Conservation (phyloP, 1,140 invertebrate species). For the Gryllus bimaculatus region DNA sequence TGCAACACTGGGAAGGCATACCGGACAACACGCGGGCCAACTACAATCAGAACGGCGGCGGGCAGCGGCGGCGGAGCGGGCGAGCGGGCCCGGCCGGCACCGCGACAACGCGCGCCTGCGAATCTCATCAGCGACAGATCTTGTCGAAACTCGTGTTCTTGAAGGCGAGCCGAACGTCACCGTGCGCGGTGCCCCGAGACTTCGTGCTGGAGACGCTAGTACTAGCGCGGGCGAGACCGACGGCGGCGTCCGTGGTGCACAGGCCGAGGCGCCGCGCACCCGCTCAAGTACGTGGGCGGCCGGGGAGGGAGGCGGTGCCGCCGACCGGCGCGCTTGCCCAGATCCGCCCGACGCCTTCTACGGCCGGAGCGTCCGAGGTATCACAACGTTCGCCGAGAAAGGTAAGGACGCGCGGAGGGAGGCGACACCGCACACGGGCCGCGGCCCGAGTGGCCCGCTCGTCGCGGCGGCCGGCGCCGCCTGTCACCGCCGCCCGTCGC, state of each 20-base stretch:
- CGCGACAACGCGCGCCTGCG: constrained; percentile 51
- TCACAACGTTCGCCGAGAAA: constrained; percentile 71
- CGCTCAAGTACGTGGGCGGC: constrained; percentile 27
- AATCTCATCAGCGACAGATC: constrained; percentile 67
- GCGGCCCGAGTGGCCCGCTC: not conserved
- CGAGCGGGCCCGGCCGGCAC: too few species aligned
- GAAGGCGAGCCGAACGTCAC: constrained; percentile 57
- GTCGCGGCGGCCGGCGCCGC: not conserved
- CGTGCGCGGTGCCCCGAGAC: constrained; percentile 50
- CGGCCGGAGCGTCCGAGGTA: constrained; percentile 67
- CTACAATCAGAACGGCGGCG: not conserved
- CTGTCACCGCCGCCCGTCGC: not conserved
- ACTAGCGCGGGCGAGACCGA: too few species aligned
- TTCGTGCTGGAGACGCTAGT: constrained; percentile 57
- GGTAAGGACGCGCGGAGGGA: constrained; percentile 41
- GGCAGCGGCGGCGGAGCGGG: not conserved
- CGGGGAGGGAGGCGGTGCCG: constrained; percentile 22
- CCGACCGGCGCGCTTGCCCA: constrained; percentile 26
- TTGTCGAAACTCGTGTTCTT: constrained; percentile 63
- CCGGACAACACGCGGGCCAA: not conserved
- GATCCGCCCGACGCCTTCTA: constrained; percentile 58
- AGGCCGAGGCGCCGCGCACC: constrained; percentile 40
- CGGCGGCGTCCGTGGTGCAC: constrained; percentile 26
- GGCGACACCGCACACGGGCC: not conserved
- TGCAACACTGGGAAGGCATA: too few species aligned